phyloP scores from a whole-genome alignment of 2,888 invertebrate species.

The Ferrisia virgata region DNA sequence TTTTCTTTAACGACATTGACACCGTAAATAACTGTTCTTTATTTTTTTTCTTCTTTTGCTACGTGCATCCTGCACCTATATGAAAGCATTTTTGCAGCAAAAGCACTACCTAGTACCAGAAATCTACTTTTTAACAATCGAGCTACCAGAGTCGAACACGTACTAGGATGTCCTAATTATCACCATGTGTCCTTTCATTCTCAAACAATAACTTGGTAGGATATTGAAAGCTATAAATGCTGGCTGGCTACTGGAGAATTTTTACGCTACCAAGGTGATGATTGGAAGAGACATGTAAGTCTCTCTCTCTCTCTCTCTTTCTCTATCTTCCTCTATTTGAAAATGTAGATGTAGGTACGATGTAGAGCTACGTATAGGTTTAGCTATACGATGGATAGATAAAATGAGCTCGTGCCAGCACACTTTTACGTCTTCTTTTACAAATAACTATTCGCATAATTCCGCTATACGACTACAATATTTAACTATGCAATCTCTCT shows the following conservation, averaged over 20 bases:
- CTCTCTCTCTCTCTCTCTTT: too few species aligned
- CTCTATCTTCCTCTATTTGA: too few species aligned
- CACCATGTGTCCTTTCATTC: background rate
- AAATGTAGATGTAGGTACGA: too few species aligned
- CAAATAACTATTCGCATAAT: background rate
- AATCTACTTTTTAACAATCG: background rate
- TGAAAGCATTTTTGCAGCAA: background rate
- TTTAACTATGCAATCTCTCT: background rate
- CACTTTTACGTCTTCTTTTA: background rate
- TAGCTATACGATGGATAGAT: too few species aligned
- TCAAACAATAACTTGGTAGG: background rate
- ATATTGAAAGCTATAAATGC: background rate
- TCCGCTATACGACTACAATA: background rate
- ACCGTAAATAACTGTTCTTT: constrained; percentile 19
- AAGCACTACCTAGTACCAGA: background rate
- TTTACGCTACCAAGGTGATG: background rate
- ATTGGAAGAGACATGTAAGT: too few species aligned
- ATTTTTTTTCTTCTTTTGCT: background rate
- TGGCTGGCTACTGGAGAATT: background rate
- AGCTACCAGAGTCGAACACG: background rate
- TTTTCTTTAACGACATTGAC: constrained; percentile 6
- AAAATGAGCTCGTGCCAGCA: background rate
- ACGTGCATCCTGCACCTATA: background rate
- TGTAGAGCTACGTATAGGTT: too few species aligned
- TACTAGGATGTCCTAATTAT: background rate